Base-by-base conservation (phyloP, 2,888 invertebrate genomes). In the Bedellia somnulentella region DNA sequence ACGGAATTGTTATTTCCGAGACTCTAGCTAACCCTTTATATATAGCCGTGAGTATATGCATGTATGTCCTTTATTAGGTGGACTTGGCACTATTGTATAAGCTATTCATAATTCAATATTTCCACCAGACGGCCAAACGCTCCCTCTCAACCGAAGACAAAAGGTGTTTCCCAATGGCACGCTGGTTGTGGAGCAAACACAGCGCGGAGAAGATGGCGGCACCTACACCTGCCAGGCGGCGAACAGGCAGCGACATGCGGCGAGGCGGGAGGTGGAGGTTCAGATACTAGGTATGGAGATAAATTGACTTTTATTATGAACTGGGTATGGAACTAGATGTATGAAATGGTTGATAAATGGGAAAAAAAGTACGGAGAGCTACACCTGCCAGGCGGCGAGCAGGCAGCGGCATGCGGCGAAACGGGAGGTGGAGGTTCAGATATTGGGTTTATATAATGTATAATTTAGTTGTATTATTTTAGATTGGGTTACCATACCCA, bases 171-270 rank as follows among this genome's bases (percentile, higher is more conserved):
- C 85, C 15, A 92, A 93, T 53, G 93, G 93, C 21, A 92, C 92
- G 6, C 71, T 95, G 39, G 83, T 89, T 33, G 87, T 95, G 34
- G 87, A 89, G 52, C 89, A 88, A 52, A 87, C 93, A 28, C 92
- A 92, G 57, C 80, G 89, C 30, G 80, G 80, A 27, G 89, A 89
- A 47, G 93, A 94, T 57, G 89, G 89, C 6, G 93, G 93, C 30
- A 87, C 88, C 8, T 94, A 94, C 68, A 91, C 89, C 27, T 95
- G 94, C 57, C 89, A 89, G 47, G 94, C 93, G 1, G 83, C 85
- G 38, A 93, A 92, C 60, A 80, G 88, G 39, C 90, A 90, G 52
- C 84, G 87, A 35, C 86, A 89, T 49, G 84, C 86, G 2, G 87
- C 89, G 13, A 79, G 89, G 37, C 67, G 86, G 30, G 86, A 86